phyloP scores from a whole-genome alignment of 2,888 invertebrate genomes.

The Tachina lurida region DNA sequence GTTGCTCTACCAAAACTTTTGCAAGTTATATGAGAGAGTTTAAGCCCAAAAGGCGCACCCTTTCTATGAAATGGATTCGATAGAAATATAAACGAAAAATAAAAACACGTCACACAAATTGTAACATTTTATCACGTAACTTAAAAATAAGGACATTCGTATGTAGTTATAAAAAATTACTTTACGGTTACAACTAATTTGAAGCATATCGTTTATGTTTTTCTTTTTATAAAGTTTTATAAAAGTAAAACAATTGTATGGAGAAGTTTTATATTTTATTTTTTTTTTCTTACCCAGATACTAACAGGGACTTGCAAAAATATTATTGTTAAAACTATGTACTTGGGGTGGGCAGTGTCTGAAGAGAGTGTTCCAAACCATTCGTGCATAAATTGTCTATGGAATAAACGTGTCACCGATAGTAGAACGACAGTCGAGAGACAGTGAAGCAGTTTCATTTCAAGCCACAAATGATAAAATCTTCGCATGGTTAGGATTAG shows the following conservation, averaged over 20 bases:
- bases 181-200: conserved; percentile 49
- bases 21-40: conserved; percentile 27
- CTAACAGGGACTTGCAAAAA: background rate
- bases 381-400: conserved; percentile 44
- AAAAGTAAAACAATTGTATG: conserved; percentile 25
- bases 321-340: background rate
- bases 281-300: background rate
- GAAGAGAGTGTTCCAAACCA: conserved; percentile 9
- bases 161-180: conserved; percentile 44
- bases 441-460: background rate
- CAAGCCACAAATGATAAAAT: background rate
- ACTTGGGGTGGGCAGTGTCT: conserved; percentile 38
- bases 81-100: conserved; percentile 15
- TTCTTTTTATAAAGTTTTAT: background rate
- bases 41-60: conserved; percentile 59
- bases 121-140: conserved; percentile 69
- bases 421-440: background rate
- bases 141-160: conserved; percentile 42
- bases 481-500: conserved; percentile 17
- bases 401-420: conserved; percentile 28
- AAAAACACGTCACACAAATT: conserved; percentile 62
- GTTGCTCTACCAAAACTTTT: background rate
- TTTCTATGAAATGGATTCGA: conserved; percentile 16
- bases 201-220: conserved; percentile 5
- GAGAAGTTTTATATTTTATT: conserved; percentile 29